These are phyloP conservation scores for Paedocypris micromegethes DNA, from an alignment of 2,797 vertebrate genomes.

Conservation along the genomic window DNA sequence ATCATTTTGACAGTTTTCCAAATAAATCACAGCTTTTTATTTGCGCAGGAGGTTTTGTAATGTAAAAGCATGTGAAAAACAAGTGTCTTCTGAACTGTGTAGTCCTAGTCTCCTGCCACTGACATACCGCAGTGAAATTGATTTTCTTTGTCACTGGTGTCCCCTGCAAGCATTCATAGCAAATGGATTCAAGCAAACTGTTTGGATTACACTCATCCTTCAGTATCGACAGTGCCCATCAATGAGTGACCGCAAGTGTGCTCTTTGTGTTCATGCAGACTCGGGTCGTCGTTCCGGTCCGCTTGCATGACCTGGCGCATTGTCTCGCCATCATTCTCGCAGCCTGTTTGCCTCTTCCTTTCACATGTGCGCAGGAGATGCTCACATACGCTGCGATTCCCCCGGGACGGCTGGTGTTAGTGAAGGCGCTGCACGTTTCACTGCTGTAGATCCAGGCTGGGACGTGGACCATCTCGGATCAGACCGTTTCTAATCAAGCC, in stretches of 20 bases:
- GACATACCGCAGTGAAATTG: constrained; percentile 18
- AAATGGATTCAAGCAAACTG: constrained; percentile 38
- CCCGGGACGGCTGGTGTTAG: constrained; percentile 52
- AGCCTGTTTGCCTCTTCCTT: too few relatives aligned
- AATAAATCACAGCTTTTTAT: too few relatives aligned
- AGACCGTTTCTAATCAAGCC: constrained; percentile 75
- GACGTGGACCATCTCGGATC: constrained; percentile 67
- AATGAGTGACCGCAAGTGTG: constrained; percentile 54
- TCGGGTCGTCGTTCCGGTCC: background rate
- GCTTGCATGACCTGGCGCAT: constrained; percentile 15
- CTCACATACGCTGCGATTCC: constrained; percentile 5
- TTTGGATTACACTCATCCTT: constrained; percentile 28
- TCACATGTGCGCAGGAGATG: background rate
- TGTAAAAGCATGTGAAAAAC: too few relatives aligned
- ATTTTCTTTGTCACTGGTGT: constrained; percentile 8
- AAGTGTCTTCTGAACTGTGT: constrained; percentile 4
- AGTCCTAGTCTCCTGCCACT: background rate
- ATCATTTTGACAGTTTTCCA: too few relatives aligned
- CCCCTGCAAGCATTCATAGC: constrained; percentile 24
- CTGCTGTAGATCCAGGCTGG: constrained; percentile 53
- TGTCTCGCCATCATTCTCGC: constrained; percentile 1
- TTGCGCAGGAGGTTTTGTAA: too few relatives aligned
- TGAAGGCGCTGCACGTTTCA: constrained; percentile 46
- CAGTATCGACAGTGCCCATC: constrained; percentile 45
- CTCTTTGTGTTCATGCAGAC: constrained; percentile 12